phyloP scores from a whole-genome alignment of 2,797 vertebrate species.

The Parauchenoglanis ngamensis region DNA sequence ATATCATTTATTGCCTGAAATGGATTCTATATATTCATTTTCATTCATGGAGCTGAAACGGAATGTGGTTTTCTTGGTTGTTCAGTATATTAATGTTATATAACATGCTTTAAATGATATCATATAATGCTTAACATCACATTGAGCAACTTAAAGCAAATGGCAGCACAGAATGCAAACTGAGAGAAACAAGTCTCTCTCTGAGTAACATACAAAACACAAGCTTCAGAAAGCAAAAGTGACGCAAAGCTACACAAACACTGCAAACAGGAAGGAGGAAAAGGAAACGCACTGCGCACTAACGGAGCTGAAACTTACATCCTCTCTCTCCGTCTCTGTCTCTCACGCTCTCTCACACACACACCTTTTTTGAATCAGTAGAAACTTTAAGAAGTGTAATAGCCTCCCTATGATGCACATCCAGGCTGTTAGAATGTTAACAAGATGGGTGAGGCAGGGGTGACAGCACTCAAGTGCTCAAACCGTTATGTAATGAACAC shows the following conservation, averaged over 20 bases:
- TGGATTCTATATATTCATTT: not conserved
- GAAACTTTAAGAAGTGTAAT: slow-evolving; percentile 68
- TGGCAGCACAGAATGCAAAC: not conserved
- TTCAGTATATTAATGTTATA: not conserved
- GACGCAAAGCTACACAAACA: slow-evolving; percentile 12
- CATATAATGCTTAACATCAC: not conserved
- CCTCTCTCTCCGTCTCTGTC: too few relatives aligned
- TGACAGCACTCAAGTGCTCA: not conserved
- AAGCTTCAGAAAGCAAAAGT: not conserved
- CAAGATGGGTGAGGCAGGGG: slow-evolving; percentile 47
- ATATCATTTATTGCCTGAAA: not conserved
- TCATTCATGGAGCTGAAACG: not conserved
- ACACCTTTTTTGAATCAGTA: slow-evolving; percentile 38
- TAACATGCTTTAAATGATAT: not conserved
- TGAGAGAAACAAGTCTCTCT: not conserved
- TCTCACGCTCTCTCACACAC: not conserved
- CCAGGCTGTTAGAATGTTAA: slow-evolving; percentile 50
- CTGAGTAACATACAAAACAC: not conserved
- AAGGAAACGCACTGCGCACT: slow-evolving; percentile 40
- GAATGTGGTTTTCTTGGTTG: not conserved
- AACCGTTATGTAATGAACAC: not conserved
- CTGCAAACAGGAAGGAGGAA: slow-evolving; percentile 68
- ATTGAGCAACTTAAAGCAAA: not conserved
- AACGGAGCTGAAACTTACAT: slow-evolving; percentile 20
- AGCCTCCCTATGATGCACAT: slow-evolving; percentile 53